Conservation (phyloP, 2,888 invertebrate species). For the Anthophora plumipes region DNA sequence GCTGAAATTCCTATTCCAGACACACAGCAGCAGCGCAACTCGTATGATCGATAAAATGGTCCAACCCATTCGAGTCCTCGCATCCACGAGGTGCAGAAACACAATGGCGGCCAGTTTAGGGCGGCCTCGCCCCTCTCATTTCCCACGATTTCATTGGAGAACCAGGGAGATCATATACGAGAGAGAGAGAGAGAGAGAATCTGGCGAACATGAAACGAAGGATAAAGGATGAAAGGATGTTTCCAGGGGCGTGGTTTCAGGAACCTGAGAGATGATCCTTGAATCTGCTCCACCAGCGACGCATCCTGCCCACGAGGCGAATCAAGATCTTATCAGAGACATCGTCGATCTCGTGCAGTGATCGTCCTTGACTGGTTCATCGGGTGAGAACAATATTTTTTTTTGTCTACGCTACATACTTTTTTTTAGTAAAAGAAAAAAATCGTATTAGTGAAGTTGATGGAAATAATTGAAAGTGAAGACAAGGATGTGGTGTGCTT, state of each 20-base stretch:
- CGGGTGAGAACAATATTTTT: background rate
- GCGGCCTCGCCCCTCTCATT: constrained; percentile 45
- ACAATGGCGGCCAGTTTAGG: constrained; percentile 65
- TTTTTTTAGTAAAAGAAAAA: background rate
- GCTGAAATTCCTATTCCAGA: background rate
- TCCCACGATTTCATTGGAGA: constrained; percentile 67
- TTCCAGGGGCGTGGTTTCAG: constrained; percentile 53
- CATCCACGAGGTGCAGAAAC: background rate
- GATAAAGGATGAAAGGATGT: constrained; percentile 28
- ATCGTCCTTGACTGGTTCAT: constrained; percentile 15
- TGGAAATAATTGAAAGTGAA: background rate
- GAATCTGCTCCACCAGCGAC: constrained; percentile 15
- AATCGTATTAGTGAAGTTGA: background rate
- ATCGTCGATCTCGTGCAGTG: constrained; percentile 44
- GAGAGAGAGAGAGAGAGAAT: constrained; percentile 46
- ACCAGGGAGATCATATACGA: constrained; percentile 50
- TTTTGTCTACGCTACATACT: background rate
- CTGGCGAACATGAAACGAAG: constrained; percentile 11
- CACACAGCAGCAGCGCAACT: background rate
- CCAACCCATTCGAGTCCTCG: constrained; percentile 42
- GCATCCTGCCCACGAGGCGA: constrained; percentile 40
- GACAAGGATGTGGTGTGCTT: background rate
- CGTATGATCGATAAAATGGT: constrained; percentile 67
- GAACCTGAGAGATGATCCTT: constrained; percentile 38
- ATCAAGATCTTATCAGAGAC: constrained; percentile 62